Conservation (phyloP, 1,140 invertebrate species). For the Watersipora subatra region DNA sequence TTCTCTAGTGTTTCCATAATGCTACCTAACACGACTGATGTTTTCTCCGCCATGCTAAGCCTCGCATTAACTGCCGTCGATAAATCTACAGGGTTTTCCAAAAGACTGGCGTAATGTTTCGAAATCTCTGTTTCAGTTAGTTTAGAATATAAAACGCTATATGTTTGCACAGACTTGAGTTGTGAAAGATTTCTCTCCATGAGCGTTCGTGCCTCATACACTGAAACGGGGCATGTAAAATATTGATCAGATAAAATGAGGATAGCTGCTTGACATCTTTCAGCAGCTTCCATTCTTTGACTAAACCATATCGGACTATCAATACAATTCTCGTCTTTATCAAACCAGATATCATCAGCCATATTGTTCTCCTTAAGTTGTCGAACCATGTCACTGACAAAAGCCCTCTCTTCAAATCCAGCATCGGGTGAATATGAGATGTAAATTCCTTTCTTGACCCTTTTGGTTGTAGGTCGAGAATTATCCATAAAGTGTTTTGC, state of each 20-base stretch:
- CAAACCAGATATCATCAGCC: slow-evolving; percentile 37
- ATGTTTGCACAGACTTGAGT: slow-evolving; percentile 23
- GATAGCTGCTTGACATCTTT: slow-evolving; percentile 31
- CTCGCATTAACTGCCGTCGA: slow-evolving; percentile 17
- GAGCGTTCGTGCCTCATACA: slow-evolving; percentile 31
- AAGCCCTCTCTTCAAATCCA: slow-evolving; percentile 31
- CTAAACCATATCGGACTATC: slow-evolving; percentile 36
- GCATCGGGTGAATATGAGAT: slow-evolving; percentile 38
- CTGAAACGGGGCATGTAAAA: slow-evolving; percentile 32
- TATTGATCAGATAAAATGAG: slow-evolving; percentile 33
- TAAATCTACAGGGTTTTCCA: slow-evolving; percentile 24
- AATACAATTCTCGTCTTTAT: slow-evolving; percentile 35
- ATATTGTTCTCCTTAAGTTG: slow-evolving; percentile 36
- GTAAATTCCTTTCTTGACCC: slow-evolving; percentile 30
- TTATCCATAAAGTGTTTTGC: too few relatives aligned
- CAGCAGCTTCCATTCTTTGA: slow-evolving; percentile 31
- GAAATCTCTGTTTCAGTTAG: slow-evolving; percentile 26
- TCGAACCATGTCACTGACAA: slow-evolving; percentile 30
- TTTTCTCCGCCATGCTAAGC: slow-evolving; percentile 31
- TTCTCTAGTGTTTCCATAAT: slow-evolving; percentile 33
- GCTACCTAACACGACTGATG: slow-evolving; percentile 30
- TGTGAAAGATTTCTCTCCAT: slow-evolving; percentile 23
- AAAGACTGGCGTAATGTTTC: slow-evolving; percentile 18
- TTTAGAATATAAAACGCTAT: slow-evolving; percentile 21
- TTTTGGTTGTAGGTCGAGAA: slow-evolving; percentile 4